Evolutionary conservation across 2,113 vertebrate genomes (phyloP).

Genomic region (Mohoua ochrocephala): DNA sequence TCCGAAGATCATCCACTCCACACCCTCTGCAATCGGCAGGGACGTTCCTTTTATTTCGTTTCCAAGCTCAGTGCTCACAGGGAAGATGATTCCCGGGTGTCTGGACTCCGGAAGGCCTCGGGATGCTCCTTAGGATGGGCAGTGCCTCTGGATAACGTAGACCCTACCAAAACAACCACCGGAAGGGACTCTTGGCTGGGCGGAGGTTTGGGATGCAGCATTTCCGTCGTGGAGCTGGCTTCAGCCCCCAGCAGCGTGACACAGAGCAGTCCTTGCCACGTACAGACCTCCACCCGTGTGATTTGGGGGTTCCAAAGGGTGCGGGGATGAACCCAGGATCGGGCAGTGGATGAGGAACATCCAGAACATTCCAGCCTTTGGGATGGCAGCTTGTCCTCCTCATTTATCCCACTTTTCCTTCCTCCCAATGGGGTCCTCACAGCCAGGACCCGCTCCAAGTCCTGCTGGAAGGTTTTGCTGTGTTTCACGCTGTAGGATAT

Average conservation of each 20-base stretch:
- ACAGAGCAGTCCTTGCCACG: rapidly evolving
- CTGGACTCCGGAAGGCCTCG: neutral
- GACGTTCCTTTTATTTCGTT: neutral
- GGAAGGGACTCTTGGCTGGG: neutral
- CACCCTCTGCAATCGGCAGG: neutral
- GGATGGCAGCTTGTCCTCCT: neutral
- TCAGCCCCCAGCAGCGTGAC: neutral
- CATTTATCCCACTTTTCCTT: neutral
- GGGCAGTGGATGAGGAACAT: neutral
- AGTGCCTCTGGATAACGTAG: neutral
- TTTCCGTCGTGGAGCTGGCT: neutral
- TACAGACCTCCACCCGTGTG: rapidly evolving
- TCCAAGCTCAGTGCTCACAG: neutral
- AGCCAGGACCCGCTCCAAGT: neutral
- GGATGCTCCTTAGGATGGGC: neutral
- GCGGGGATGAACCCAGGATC: too few relatives aligned
- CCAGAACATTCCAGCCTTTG: rapidly evolving
- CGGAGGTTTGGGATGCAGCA: neutral
- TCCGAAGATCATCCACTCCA: neutral
- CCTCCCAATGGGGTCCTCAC: neutral
- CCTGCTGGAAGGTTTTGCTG: neutral
- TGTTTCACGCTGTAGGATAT: neutral
- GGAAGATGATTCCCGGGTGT: neutral
- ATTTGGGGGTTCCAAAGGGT: neutral
- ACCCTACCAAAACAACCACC: neutral